Evolutionary conservation across 2,888 invertebrate species (phyloP).

Genomic region (Anorthoa munda): DNA sequence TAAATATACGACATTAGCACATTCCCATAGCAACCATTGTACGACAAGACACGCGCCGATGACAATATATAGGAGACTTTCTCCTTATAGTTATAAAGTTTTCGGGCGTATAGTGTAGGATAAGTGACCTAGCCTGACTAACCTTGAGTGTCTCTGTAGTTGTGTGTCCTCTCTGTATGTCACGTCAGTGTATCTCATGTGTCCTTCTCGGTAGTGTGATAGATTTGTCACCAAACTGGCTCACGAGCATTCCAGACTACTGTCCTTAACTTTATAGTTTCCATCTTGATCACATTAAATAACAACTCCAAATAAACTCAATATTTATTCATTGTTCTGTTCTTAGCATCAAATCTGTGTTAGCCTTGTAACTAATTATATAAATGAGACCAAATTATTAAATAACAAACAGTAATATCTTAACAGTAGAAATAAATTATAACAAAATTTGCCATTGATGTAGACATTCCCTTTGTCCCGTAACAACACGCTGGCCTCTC

Average conservation of each 20-base stretch:
- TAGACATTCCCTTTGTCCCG: conserved; percentile 27
- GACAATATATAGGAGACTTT: neutral
- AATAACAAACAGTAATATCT: conserved; percentile 26
- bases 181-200: neutral
- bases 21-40: neutral
- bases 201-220: conserved; percentile 42
- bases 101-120: neutral
- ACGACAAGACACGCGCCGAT: neutral
- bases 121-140: conserved; percentile 4
- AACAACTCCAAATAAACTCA: conserved; percentile 20
- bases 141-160: neutral
- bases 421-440: conserved; percentile 23
- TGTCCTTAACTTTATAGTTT: conserved; percentile 19
- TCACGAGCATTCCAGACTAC: conserved; percentile 30
- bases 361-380: conserved; percentile 26
- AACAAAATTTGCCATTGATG: conserved; percentile 2
- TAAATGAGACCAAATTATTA: conserved; percentile 35
- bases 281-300: conserved; percentile 16
- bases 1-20: neutral
- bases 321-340: conserved; percentile 13
- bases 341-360: conserved; percentile 10
- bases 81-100: neutral
- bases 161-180: neutral
- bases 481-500: conserved; percentile 44
- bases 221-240: conserved; percentile 67